Conservation (phyloP, 2,113 vertebrate species). For the Cryptomyrus ogoouensis region DNA sequence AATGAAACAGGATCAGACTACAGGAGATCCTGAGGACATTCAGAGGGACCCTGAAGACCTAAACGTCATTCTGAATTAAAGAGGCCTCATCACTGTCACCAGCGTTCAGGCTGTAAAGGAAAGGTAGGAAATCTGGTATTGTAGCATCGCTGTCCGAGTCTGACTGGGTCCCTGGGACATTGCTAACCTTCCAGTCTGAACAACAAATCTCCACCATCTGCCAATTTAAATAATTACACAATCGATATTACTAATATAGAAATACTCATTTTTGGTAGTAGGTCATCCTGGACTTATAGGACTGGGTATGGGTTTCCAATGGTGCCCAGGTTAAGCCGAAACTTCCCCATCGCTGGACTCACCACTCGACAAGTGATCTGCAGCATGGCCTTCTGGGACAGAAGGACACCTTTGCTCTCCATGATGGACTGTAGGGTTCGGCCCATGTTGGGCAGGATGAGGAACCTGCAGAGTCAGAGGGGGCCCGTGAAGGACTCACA, state of each 20-base stretch:
- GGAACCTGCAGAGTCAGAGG: constrained; percentile 65
- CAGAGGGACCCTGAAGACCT: neutral
- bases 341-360: constrained; percentile 22
- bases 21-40: neutral
- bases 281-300: neutral
- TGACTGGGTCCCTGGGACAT: neutral
- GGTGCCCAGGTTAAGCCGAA: neutral
- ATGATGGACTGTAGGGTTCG: constrained; percentile 67
- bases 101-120: neutral
- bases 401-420: constrained; percentile 43
- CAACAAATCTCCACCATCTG: neutral
- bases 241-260: neutral
- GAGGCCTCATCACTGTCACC: neutral
- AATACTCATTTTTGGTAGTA: neutral
- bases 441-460: constrained; percentile 79
- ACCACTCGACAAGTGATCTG: constrained; percentile 76
- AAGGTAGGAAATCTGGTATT: neutral
- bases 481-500: neutral
- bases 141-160: neutral
- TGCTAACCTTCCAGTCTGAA: neutral
- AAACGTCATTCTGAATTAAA: neutral
- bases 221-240: neutral
- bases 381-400: constrained; percentile 65
- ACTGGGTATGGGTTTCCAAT: neutral
- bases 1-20: constrained; percentile 15